Evolutionary conservation across 2,113 vertebrate genomes (phyloP), one percentile per base, ranked within the genome.

Genomic region (Corythornis cristatus): DNA sequence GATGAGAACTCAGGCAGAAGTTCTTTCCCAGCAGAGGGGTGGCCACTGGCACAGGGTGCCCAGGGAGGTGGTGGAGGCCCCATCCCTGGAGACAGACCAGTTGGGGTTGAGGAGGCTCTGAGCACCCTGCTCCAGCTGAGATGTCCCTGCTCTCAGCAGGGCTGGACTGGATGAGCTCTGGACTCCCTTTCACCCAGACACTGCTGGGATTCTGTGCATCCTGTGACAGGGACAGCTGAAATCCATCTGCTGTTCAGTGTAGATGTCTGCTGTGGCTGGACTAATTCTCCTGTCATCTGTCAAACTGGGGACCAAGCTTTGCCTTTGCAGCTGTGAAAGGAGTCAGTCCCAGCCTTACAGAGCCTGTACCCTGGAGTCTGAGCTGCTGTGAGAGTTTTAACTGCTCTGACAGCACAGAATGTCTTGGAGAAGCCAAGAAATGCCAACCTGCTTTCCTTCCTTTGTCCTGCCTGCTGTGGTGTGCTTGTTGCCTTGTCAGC

Each of bases 391-490:
- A 31, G 11, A 45, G 21, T 25, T 33, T 23, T 54, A 33, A 26
- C 25, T 84, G 19, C 33, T 74, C 37, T 46, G 61, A 50, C 15
- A 46, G 12, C 14, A 9, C 1, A 3, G 28, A 62, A 8, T 62
- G 46, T 21, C 31, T 43, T 56, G 46, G 35, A 72, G 61, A 60
- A 78, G 29, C 6, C 12, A 42, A 72, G 25, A 81, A 72, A 28
- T 26, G 11, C n/a, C 72, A 62, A 21, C 25, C 22, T 75, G 5
- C 19, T 61, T 80, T 12, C 25, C 35, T 57, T 58, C 46, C 53
- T 67, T 11, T 4, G 5, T 25, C 33, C 77, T 78, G 12, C 28
- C 22, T 0, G 0, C 15, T 0, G 0, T 64, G n/a, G 5, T 42
- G 8, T 73, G 21, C 26, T 21, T 67, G 54, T 73, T 70, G 17